A percentile compares a stretch with the other conserved stretches of the same genome.
Evolutionary conservation across 2,888 invertebrate genomes (phyloP).

Genomic region (Standfussiana lucernea): DNA sequence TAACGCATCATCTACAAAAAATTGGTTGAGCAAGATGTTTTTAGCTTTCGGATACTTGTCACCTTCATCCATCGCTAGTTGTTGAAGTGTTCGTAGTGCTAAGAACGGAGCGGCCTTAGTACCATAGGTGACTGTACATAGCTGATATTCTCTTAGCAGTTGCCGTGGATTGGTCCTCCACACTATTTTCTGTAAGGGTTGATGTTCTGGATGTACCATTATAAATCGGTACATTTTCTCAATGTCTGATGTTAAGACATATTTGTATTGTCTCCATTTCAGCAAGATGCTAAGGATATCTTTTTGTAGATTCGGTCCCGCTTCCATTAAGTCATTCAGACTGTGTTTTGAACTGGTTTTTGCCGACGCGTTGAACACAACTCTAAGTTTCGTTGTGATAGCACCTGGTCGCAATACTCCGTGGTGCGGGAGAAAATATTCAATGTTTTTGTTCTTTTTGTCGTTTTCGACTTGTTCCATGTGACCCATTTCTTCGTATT

Average conservation of each 20-base stretch:
- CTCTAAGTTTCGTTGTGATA: no score
- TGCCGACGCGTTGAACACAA: slow-evolving; percentile 1
- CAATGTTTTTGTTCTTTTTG: background rate
- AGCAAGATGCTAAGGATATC: slow-evolving; percentile 2
- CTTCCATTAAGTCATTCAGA: slow-evolving; percentile 8
- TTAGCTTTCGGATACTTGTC: slow-evolving; percentile 14
- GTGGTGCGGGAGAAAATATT: slow-evolving; percentile 5
- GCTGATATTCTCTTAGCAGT: background rate
- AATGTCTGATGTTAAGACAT: slow-evolving; percentile 3
- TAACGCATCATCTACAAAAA: slow-evolving; percentile 24
- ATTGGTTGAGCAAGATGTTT: slow-evolving; percentile 9
- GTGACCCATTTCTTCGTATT: slow-evolving; percentile 18
- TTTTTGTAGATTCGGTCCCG: slow-evolving; percentile 8
- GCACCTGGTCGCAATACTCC: background rate
- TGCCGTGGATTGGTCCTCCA: background rate
- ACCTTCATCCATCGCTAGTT: slow-evolving; percentile 9
- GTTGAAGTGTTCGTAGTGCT: background rate
- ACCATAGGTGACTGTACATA: no score
- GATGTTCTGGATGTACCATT: slow-evolving; percentile 3
- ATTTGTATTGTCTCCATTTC: slow-evolving; percentile 8
- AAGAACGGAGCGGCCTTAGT: no score
- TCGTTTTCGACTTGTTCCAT: background rate
- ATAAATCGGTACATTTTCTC: slow-evolving; percentile 7
- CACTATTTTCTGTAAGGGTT: slow-evolving; percentile 7
- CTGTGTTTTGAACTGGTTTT: slow-evolving; percentile 2